Percentiles rank a stretch among this genome's conserved stretches.
Evolutionary conservation across 53 echinoderm and acorn worm species (phyloP).

Genomic region (Holothuria scabra): DNA sequence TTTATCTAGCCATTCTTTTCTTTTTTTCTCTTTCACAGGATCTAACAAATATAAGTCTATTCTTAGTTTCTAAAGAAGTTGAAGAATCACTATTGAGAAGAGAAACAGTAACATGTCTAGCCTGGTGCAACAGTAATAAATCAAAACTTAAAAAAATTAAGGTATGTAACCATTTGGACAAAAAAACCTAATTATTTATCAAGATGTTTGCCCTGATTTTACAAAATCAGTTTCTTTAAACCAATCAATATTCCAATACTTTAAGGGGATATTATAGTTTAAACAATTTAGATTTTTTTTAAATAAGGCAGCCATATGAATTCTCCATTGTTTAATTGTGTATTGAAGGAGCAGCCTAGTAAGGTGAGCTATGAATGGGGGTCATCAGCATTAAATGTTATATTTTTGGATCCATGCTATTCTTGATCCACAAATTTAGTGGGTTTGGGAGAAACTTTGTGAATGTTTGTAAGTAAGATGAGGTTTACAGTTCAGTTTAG

Average conservation of each 20-base stretch:
- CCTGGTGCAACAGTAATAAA: slow-evolving; percentile 97
- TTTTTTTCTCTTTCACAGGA: slow-evolving; percentile 58
- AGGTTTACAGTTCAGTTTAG: no score
- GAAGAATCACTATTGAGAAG: slow-evolving; percentile 88
- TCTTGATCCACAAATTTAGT: no score
- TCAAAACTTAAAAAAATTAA: slow-evolving; percentile 97
- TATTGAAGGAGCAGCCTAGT: no score
- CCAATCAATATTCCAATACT: not conserved
- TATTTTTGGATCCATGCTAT: no score
- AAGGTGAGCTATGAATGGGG: no score
- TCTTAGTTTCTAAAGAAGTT: slow-evolving; percentile 93
- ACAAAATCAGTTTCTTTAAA: not conserved
- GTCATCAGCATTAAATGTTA: no score
- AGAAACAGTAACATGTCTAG: slow-evolving; percentile 84
- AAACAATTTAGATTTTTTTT: no score
- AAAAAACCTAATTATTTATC: not conserved
- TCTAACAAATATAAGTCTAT: slow-evolving; percentile 96
- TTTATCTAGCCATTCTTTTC: not conserved
- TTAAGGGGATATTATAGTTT: no score
- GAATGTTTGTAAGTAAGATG: no score
- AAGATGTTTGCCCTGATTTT: not conserved
- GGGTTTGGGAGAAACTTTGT: no score
- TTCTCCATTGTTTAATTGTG: no score
- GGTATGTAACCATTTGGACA: slow-evolving; percentile 52
- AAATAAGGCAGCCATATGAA: no score